Conservation (phyloP, 2,797 vertebrate species). For the Leptoclinus maculatus region DNA sequence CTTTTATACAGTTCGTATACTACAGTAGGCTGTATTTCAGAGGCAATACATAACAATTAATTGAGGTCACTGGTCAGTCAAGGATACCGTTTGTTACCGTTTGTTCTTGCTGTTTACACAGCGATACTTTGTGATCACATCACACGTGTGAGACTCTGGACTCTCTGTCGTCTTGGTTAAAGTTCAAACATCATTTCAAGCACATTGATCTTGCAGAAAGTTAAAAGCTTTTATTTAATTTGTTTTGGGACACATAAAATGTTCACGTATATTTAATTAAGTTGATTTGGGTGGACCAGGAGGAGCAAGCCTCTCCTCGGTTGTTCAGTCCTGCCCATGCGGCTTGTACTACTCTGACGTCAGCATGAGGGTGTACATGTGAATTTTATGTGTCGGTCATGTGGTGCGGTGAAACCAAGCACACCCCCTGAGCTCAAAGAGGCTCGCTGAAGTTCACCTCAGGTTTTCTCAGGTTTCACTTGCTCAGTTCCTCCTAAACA, state of each 20-base stretch:
- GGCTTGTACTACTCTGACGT: constrained; percentile 24
- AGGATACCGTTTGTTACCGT: neutral
- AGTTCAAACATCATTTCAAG: neutral
- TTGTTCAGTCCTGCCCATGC: constrained; percentile 9
- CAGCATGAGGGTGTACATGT: constrained; percentile 68
- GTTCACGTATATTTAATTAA: neutral
- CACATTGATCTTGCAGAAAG: neutral
- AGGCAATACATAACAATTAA: neutral
- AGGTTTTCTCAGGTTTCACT: constrained; percentile 72
- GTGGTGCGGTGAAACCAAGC: constrained; percentile 56
- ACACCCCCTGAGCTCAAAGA: constrained; percentile 51
- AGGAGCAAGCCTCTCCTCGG: neutral
- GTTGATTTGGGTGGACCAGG: neutral
- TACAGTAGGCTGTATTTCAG: neutral
- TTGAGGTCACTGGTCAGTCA: neutral
- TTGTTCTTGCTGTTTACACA: neutral
- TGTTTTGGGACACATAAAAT: neutral
- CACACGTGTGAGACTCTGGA: neutral
- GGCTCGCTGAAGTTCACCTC: constrained; percentile 58
- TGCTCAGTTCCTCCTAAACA: constrained; percentile 55
- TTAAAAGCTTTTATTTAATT: neutral
- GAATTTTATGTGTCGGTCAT: constrained; percentile 66
- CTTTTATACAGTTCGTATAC: neutral
- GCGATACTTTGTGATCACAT: neutral
- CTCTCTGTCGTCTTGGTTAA: neutral